Evolutionary conservation across 2,797 vertebrate genomes (phyloP), one percentile per base, ranked within the genome.

Genomic region (Poecilia wingei): DNA sequence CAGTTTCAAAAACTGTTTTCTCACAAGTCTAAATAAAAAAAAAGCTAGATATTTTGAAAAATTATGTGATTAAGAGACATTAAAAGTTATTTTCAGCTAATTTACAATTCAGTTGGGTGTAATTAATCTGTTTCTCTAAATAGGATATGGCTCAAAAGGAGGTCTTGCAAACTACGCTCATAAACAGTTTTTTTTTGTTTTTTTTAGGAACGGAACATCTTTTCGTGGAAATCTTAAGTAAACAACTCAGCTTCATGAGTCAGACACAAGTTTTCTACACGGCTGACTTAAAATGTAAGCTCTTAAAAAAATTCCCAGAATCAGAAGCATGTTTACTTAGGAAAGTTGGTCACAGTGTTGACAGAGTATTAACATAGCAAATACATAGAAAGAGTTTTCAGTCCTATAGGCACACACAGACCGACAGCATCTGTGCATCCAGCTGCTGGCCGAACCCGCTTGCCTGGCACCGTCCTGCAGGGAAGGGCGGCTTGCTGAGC

Each of bases 271-370:
- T 43, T 64, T 22, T 68, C 16, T 39, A n/a, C 47, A 46, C 1
- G 20, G 14, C 3, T 74, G 72, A 74, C 36, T 74, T 36, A 33
- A 69, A 79, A 69, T n/a, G 25, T 20, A 31, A 55, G 20, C 39
- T 36, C 7, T 22, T 66, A 36, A 20, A 22, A 66, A 64, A 41
- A 5, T 36, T 16, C 43, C 13, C 28, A 64, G 59, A 25, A 7
- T 22, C 20, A 18, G 53, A 25, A 36, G 25, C 43, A 25, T 57
- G 45, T 57, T 45, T 73, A 33, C 66, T 1, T 25, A n/a, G 66
- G 73, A 75, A 66, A 9, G 53, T 53, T 28, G 75, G 22, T 36
- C 72, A 28, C n/a, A 43, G 28, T 69, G 49, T 68, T 73, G 71
- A 72, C 46, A 43, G 45, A 77, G 9, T 25, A 68, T 36, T n/a